A percentile compares a stretch with the other conserved stretches of the same genome.
These are phyloP conservation scores for Drosophila anomalata DNA, from an alignment of 2,888 invertebrate genomes.

Conservation along the genomic window DNA sequence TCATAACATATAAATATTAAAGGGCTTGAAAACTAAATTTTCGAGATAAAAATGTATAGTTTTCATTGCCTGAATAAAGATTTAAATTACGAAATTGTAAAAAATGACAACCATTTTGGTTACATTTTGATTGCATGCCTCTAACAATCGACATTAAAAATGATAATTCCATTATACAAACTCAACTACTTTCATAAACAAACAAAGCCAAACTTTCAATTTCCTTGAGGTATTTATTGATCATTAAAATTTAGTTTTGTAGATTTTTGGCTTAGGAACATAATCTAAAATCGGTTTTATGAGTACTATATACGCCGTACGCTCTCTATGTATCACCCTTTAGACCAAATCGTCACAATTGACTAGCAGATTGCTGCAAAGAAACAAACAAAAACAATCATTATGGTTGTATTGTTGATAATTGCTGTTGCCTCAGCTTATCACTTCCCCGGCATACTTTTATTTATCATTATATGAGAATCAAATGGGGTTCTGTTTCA, in stretches of 20 bases:
- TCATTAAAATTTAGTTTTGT: neutral
- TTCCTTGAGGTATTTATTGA: conserved; percentile 18
- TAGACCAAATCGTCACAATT: conserved; percentile 56
- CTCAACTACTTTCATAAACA: neutral
- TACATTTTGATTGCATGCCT: conserved; percentile 27
- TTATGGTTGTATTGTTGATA: conserved; percentile 40
- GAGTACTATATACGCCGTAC: neutral
- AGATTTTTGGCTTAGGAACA: conserved; percentile 37
- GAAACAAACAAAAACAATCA: conserved; percentile 45
- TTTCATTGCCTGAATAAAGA: neutral
- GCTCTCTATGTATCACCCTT: conserved; percentile 1
- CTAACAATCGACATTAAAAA: neutral
- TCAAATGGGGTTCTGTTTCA: conserved; percentile 29
- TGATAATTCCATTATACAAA: neutral
- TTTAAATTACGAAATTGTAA: conserved; percentile 1
- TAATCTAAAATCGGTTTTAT: conserved; percentile 39
- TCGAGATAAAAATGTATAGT: neutral
- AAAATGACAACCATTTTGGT: neutral
- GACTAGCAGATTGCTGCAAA: conserved; percentile 70
- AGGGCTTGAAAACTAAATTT: neutral
- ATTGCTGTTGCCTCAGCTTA: conserved; percentile 49
- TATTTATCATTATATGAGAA: conserved; percentile 40
- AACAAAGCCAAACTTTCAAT: neutral
- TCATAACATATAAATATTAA: neutral
- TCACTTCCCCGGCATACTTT: conserved; percentile 41